Base-by-base conservation (phyloP, 2,888 invertebrate genomes). In the Oxyteleia sp. region DNA sequence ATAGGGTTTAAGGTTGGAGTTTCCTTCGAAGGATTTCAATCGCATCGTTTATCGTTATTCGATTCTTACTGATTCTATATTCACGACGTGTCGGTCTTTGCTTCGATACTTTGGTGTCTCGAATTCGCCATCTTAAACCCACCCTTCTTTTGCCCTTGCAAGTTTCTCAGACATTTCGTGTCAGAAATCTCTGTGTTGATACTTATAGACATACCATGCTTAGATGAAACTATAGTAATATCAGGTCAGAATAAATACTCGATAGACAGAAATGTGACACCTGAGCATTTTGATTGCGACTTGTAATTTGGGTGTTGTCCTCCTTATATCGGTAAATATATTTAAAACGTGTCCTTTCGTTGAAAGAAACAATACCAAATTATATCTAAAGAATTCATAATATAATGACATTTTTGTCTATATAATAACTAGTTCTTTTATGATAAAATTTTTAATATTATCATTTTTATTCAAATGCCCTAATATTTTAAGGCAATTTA, bases 31-130 rank as follows among this genome's bases (percentile, higher is more conserved):
- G 84, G 86, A 87, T 89, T 88, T 89, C 89, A 89, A 90, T 90
- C 89, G 89, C 84, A 87, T 89, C 91, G 90, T 90, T 90, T 89
- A 90, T 90, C 89, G 89, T 87, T 85, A 88, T 89, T 87, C 89
- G 88, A 90, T 90, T 89, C 86, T 81, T 82, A 78, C 85, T 87
- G 86, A 89, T 90, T 89, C 87, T 86, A 90, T 90, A 91, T 90
- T 90, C 91, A 89, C 88, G 88, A 87, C 88, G 88, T 89, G 88
- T 89, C 86, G 80, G 80, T 72, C 85, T 63, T 87, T 82, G 78
- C 84, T 85, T 69, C 68, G 32, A 26, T 71, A 68, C 49, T 35
- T 43, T 51, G 68, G 43, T 81, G 81, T 69, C 74, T 81, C 75
- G 81, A 64, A 74, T 76, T 82, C 66, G 61, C 66, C 43, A 68